These are phyloP conservation scores for Myripristis jacobus DNA, from an alignment of 2,797 vertebrate genomes.

Conservation along the genomic window DNA sequence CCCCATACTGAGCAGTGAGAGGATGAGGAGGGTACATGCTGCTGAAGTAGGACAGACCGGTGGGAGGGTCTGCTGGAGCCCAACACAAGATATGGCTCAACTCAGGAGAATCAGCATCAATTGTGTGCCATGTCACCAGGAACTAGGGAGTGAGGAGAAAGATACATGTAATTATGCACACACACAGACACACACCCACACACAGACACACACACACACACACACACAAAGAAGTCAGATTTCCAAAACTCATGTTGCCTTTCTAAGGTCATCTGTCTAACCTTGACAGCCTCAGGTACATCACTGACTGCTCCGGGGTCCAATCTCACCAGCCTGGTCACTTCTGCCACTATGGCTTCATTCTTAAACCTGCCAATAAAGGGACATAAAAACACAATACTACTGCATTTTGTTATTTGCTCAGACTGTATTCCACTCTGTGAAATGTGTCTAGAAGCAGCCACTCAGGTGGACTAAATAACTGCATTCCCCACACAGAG, in stretches of 20 bases:
- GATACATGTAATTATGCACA: background rate
- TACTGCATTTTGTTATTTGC: background rate
- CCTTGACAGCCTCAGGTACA: conserved; percentile 96
- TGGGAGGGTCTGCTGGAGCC: conserved; percentile 95
- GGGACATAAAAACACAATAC: background rate
- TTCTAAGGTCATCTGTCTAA: conserved; percentile 33
- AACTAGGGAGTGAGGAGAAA: conserved; percentile 80
- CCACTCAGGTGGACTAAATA: too few relatives aligned
- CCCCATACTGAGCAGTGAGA: conserved; percentile 95
- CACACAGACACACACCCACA: too few relatives aligned
- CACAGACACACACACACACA: too few relatives aligned
- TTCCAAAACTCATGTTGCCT: background rate
- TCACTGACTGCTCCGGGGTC: conserved; percentile 95
- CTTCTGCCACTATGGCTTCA: conserved; percentile 94
- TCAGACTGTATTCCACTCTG: too few relatives aligned
- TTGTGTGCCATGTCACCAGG: conserved; percentile 97
- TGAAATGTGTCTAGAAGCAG: too few relatives aligned
- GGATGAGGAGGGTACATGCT: conserved; percentile 98
- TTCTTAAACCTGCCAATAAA: conserved; percentile 91
- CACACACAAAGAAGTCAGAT: background rate
- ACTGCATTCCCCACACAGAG: too few relatives aligned
- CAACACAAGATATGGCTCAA: conserved; percentile 96
- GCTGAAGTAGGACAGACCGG: conserved; percentile 96
- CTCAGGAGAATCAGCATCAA: conserved; percentile 96
- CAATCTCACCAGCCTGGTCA: conserved; percentile 94